A percentile compares a stretch with the other conserved stretches of the same genome.
Evolutionary conservation across 2,797 vertebrate genomes (phyloP).

Genomic region (Natrix natrix): DNA sequence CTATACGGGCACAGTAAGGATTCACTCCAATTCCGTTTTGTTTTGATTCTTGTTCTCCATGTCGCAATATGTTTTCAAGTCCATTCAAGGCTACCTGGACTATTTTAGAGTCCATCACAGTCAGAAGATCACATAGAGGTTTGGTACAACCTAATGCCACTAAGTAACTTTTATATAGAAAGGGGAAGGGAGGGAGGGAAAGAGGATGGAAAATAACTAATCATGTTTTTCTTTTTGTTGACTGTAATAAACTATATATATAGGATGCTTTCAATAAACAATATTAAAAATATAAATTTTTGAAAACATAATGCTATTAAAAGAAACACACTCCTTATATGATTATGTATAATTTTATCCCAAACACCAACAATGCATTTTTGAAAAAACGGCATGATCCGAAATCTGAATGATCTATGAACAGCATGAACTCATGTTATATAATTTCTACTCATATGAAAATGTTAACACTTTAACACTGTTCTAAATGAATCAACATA

Average conservation of each 20-base stretch:
- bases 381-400: neutral
- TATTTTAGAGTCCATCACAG: conserved; percentile 93
- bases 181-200: conserved; percentile 39
- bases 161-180: conserved; percentile 76
- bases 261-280: neutral
- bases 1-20: conserved; percentile 88
- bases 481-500: neutral
- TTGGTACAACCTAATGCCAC: conserved; percentile 88
- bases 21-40: conserved; percentile 84
- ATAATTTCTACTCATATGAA: neutral
- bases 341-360: neutral
- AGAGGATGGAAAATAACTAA: neutral
- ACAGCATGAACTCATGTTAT: neutral
- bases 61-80: conserved; percentile 88
- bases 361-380: neutral
- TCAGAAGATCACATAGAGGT: conserved; percentile 90
- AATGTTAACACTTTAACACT: neutral
- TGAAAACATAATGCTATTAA: neutral
- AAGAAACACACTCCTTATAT: neutral
- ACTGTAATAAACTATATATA: neutral
- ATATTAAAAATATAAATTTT: neutral
- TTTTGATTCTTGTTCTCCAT: conserved; percentile 89
- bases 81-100: conserved; percentile 91
- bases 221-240: neutral
- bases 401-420: neutral